Percentiles rank a stretch among this genome's conserved stretches.
phyloP scores from a whole-genome alignment of 2,797 vertebrate species.

The Hafferia zeledoni region DNA sequence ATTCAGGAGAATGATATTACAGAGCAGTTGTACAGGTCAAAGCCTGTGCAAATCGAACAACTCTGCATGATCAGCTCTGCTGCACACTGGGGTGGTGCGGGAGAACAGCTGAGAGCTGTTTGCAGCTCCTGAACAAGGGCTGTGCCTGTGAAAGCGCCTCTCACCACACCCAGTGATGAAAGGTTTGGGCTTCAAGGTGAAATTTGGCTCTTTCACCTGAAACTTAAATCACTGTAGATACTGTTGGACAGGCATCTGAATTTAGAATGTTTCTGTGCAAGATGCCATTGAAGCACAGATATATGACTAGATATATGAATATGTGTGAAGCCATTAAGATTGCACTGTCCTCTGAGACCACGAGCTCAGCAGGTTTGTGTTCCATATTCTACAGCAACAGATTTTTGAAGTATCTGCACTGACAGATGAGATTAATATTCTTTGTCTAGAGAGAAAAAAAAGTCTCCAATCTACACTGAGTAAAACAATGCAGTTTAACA shows the following conservation, averaged over 20 bases:
- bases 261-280: not conserved
- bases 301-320: not conserved
- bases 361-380: not conserved
- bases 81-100: not conserved
- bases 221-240: not conserved
- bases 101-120: not conserved
- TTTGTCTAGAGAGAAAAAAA: not conserved
- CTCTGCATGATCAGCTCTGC: rapidly evolving
- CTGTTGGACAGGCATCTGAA: not conserved
- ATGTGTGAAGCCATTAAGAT: not conserved
- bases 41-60: not conserved
- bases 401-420: not conserved
- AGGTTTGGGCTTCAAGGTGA: not conserved
- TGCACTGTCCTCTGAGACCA: not conserved
- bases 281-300: not conserved
- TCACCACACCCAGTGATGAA: slow-evolving; percentile 15
- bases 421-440: not conserved
- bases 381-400: not conserved
- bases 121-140: not conserved
- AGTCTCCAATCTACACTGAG: not conserved
- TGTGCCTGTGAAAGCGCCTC: not conserved
- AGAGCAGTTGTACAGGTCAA: not conserved
- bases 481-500: not conserved
- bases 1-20: not conserved
- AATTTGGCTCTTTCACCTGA: slow-evolving; percentile 48